phyloP scores from a whole-genome alignment of 2,888 invertebrate genomes.

The Odontothrips loti region DNA sequence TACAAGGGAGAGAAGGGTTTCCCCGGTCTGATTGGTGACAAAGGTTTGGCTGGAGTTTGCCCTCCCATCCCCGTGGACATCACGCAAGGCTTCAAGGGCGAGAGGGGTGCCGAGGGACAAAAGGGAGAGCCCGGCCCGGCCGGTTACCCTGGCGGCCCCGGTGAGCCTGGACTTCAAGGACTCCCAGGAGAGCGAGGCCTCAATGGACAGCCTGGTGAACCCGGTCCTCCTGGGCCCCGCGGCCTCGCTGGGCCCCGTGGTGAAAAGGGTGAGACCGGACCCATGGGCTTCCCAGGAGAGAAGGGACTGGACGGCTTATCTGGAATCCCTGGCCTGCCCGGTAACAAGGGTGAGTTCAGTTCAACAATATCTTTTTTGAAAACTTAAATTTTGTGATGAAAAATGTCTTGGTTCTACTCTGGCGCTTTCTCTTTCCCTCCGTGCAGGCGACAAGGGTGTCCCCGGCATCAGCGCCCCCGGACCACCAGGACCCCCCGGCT shows the following conservation, averaged over 20 bases:
- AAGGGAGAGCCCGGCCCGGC: slow-evolving; percentile 55
- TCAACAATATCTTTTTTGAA: too few relatives aligned
- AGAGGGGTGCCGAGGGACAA: slow-evolving; percentile 56
- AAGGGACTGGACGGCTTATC: slow-evolving; percentile 64
- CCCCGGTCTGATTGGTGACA: slow-evolving; percentile 57
- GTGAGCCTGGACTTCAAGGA: slow-evolving; percentile 48
- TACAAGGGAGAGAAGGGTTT: slow-evolving; percentile 61
- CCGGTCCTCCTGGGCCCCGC: slow-evolving; percentile 58
- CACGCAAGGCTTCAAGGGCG: slow-evolving; percentile 46
- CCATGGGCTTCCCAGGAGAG: slow-evolving; percentile 67
- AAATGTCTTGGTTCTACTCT: too few relatives aligned
- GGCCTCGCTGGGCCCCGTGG: slow-evolving; percentile 60
- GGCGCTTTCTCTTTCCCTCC: too few relatives aligned
- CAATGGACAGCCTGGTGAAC: slow-evolving; percentile 56
- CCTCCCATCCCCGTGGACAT: neutral
- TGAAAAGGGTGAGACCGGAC: slow-evolving; percentile 46
- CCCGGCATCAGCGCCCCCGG: slow-evolving; percentile 47
- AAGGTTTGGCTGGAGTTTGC: slow-evolving; percentile 53
- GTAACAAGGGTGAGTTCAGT: slow-evolving; percentile 54
- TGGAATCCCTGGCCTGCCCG: slow-evolving; percentile 60
- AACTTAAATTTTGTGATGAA: too few relatives aligned
- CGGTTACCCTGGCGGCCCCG: slow-evolving; percentile 49
- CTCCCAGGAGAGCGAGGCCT: slow-evolving; percentile 54
- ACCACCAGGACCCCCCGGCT: slow-evolving; percentile 59
- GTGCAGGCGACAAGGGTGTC: neutral